Conservation (phyloP, 2,797 vertebrate genomes). For the Parauchenoglanis ngamensis region DNA sequence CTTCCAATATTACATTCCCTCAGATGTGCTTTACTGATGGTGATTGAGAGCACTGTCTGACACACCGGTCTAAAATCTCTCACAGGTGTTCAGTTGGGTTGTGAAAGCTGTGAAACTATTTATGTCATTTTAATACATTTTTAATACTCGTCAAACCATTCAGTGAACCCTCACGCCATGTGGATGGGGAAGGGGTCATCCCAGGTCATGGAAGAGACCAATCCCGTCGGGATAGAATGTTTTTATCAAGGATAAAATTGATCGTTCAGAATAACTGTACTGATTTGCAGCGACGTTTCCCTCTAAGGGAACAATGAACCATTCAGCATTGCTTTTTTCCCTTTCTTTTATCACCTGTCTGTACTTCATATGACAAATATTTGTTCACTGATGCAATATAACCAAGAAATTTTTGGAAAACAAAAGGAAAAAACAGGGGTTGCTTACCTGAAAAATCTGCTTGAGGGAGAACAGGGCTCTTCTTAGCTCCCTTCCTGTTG, state of each 20-base stretch:
- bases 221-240: background rate
- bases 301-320: background rate
- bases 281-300: background rate
- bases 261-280: background rate
- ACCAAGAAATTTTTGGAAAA: background rate
- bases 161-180: background rate
- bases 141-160: background rate
- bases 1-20: background rate
- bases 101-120: background rate
- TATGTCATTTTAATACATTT: background rate
- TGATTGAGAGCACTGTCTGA: background rate
- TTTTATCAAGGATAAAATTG: background rate
- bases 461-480: slow-evolving; percentile 96
- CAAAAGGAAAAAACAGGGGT: slow-evolving; percentile 14
- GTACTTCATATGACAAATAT: background rate
- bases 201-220: background rate
- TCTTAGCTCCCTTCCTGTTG: slow-evolving; percentile 89
- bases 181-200: background rate
- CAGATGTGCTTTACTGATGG: background rate
- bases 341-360: background rate
- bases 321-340: background rate
- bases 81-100: background rate
- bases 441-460: slow-evolving; percentile 96
- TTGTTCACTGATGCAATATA: background rate
- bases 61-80: background rate